Base-by-base conservation (phyloP, 2,888 invertebrate genomes). In the Sinodicranocentrus sp. region DNA sequence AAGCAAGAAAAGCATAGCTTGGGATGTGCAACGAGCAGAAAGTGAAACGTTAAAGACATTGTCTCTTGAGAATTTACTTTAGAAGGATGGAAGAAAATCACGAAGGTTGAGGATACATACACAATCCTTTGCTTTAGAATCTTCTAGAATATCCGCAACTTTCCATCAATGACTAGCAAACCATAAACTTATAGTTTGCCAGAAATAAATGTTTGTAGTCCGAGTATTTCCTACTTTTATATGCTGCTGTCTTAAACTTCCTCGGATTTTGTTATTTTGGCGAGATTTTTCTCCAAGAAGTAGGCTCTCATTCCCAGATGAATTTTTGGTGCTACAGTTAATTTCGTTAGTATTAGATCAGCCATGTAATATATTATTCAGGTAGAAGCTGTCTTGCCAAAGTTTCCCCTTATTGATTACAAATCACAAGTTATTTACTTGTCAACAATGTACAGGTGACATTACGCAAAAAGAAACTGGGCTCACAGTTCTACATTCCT, bases 11-110 rank as follows among this genome's bases (percentile, higher is more conserved):
- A 33, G n/a, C n/a, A 57, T 57, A 72, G 28, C 59, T 61, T 73
- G 59, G 44, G 61, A 61, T 61, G 59, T 48, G 0, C 73, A 73
- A 23, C 61, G 73, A 44, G 73, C 59, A 72, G 39, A 72, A 33
- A 25, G 8, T 39, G 72, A 72, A 72, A 39, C 61, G 33, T 33
- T 61, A 43, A 61, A 59, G 39, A 73, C 33, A 33, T 33, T 61
- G 61, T 61, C 48, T 48, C 61, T 44, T 17, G 73, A 61, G 73
- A 61, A 25, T 39, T 39, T 57, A n/a, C n/a, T n/a, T n/a, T n/a
- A n/a, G n/a, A n/a, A n/a, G n/a, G n/a, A n/a, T n/a, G n/a, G n/a
- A n/a, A n/a, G n/a, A n/a, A n/a, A n/a, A n/a, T n/a, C n/a, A n/a
- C n/a, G n/a, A n/a, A n/a, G n/a, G n/a, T n/a, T n/a, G n/a, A n/a